Evolutionary conservation across 2,888 invertebrate species (phyloP), one percentile per base, ranked within the genome.

Genomic region (Polydrusus pterygomalis): DNA sequence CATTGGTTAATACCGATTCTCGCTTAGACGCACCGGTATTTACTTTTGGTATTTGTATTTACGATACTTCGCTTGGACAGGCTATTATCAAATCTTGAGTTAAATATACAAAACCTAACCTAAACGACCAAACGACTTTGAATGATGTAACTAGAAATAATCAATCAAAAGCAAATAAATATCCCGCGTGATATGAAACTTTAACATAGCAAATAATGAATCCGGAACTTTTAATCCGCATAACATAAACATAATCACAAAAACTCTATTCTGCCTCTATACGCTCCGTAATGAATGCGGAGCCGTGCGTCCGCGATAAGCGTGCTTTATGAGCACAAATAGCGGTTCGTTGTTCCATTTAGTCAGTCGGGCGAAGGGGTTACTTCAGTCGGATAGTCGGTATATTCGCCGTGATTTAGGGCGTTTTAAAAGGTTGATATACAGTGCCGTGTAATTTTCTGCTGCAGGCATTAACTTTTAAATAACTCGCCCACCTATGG

Each of bases 301-400:
- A 79, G 82, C 80, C 83, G 84, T 84, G 86, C 85, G 82, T 82
- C 80, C 78, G 79, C 80, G 85, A 85, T 85, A 85, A 85, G 84
- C 83, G 77, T 85, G 80, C 81, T 85, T 85, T 85, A 85, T 85
- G 78, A 72, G 63, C 65, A 64, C 71, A 76, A 76, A 76, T 73
- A 73, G 73, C 65, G 64, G 63, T 75, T 70, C 75, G 75, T 71
- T 71, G 72, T 75, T 65, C 72, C 60, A 68, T 68, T 63, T 73
- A 62, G 65, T 45, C 38, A n/a, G 67, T 45, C 38, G 18, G 67
- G 51, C 45, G 67, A 62, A 75, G 70, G 75, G 67, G 73, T 73
- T 73, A 67, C 60, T 60, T 56, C 47, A 25, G 34, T 64, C 43
- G 38, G 30, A 34, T 40, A 25, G 34, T 64, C 43, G 38, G 30